These are phyloP conservation scores for Arion vulgaris DNA, from an alignment of 1,140 invertebrate species.

Conservation along the genomic window DNA sequence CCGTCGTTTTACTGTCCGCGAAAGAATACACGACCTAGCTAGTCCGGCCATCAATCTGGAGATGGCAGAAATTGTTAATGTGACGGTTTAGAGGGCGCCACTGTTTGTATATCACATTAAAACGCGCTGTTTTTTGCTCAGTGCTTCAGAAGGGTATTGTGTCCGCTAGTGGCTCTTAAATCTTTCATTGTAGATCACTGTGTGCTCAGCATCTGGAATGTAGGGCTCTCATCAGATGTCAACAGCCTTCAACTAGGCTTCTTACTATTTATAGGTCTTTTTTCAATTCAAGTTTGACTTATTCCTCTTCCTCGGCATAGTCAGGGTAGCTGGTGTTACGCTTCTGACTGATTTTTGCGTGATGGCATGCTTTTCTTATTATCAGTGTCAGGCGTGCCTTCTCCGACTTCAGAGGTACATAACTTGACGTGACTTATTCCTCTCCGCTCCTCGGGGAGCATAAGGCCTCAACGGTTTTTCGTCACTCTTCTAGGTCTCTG, in stretches of 20 bases:
- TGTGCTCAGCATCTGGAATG: constrained; percentile 9
- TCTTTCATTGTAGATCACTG: background rate
- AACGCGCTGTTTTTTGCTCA: background rate
- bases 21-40: background rate
- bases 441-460: too few species aligned
- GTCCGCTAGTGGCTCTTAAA: background rate
- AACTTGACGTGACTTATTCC: too few species aligned
- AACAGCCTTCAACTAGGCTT: background rate
- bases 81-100: background rate
- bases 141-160: background rate
- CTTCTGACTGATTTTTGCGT: too few species aligned
- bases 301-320: too few species aligned
- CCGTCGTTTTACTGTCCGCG: background rate
- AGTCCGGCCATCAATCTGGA: constrained; percentile 2
- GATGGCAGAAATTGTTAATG: background rate
- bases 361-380: too few species aligned
- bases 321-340: too few species aligned
- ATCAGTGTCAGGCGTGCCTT: too few species aligned
- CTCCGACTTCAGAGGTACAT: too few species aligned
- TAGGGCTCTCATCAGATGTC: background rate
- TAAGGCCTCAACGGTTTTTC: too few species aligned
- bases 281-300: background rate
- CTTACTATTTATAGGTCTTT: background rate
- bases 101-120: constrained; percentile 9
- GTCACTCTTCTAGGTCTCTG: too few species aligned